These are phyloP conservation scores for Heteromyza rotundicornis DNA, from an alignment of 2,888 invertebrate species.

Conservation along the genomic window DNA sequence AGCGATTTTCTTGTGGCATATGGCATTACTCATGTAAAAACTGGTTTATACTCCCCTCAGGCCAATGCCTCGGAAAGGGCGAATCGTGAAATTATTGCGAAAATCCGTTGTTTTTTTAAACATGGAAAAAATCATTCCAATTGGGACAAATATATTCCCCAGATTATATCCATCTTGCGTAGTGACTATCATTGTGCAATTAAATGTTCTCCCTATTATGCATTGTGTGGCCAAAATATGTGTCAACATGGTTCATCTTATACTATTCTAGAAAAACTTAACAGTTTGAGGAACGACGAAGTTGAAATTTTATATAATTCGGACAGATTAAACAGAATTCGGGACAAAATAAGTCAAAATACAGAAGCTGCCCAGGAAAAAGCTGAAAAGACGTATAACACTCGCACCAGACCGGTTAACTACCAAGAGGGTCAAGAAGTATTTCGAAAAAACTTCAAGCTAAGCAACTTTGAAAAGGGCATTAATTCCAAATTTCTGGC, in stretches of 20 bases:
- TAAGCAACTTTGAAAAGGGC: slow-evolving; percentile 4
- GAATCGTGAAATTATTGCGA: slow-evolving; percentile 20
- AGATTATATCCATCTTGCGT: slow-evolving; percentile 7
- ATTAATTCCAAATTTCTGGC: slow-evolving; percentile 17
- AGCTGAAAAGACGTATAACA: slow-evolving; percentile 4
- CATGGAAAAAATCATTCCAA: slow-evolving; percentile 7
- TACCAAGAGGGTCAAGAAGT: slow-evolving; percentile 11
- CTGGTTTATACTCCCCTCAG: slow-evolving; percentile 25
- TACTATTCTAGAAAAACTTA: slow-evolving; percentile 12
- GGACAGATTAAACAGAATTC: not conserved
- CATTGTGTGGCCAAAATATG: slow-evolving; percentile 20
- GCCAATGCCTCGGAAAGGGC: slow-evolving; percentile 28
- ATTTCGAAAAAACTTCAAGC: slow-evolving; percentile 12
- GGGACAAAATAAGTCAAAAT: slow-evolving; percentile 4
- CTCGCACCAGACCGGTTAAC: not conserved
- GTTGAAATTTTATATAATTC: not conserved
- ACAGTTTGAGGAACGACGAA: not conserved
- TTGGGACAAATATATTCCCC: slow-evolving; percentile 20
- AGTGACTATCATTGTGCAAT: slow-evolving; percentile 20
- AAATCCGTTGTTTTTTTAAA: slow-evolving; percentile 14
- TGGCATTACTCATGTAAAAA: slow-evolving; percentile 20
- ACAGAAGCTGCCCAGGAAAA: not conserved
- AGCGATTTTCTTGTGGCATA: slow-evolving; percentile 12
- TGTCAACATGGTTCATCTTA: slow-evolving; percentile 17
- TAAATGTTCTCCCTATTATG: slow-evolving; percentile 19